Conservation (phyloP, 2,888 invertebrate species). For the Eulithis prunata region DNA sequence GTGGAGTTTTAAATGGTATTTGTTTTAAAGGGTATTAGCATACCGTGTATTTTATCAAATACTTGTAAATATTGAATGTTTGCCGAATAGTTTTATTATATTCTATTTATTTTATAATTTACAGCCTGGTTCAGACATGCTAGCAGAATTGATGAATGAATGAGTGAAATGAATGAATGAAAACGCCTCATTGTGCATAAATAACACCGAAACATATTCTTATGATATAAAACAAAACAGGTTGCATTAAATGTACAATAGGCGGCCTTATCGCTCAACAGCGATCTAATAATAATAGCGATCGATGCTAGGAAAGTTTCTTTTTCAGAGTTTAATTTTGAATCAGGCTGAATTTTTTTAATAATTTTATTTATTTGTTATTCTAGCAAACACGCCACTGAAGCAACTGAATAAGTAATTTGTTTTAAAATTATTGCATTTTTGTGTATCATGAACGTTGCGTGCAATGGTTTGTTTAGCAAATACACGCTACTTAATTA, state of each 20-base stretch:
- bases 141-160: neutral
- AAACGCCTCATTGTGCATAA: too few relatives aligned
- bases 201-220: too few relatives aligned
- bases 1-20: too few relatives aligned
- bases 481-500: constrained; percentile 11
- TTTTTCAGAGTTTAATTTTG: constrained; percentile 23
- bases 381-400: constrained; percentile 21
- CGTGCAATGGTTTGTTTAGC: constrained; percentile 1
- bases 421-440: constrained; percentile 29
- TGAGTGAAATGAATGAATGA: too few relatives aligned
- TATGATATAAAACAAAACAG: too few relatives aligned
- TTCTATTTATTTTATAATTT: neutral
- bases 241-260: too few relatives aligned
- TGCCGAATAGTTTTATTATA: too few relatives aligned
- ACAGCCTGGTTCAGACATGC: constrained; percentile 2
- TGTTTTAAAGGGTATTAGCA: too few relatives aligned
- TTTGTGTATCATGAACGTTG: constrained; percentile 9
- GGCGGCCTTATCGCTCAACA: too few relatives aligned
- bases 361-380: constrained; percentile 24
- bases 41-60: too few relatives aligned
- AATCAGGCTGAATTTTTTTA: constrained; percentile 26
- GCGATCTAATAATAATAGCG: too few relatives aligned
- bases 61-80: too few relatives aligned
- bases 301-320: neutral
- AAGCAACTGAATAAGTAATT: constrained; percentile 28